A percentile compares a stretch with the other conserved stretches of the same genome.
Conservation (phyloP, 2,797 vertebrate genomes). For the Graptemys geographica region DNA sequence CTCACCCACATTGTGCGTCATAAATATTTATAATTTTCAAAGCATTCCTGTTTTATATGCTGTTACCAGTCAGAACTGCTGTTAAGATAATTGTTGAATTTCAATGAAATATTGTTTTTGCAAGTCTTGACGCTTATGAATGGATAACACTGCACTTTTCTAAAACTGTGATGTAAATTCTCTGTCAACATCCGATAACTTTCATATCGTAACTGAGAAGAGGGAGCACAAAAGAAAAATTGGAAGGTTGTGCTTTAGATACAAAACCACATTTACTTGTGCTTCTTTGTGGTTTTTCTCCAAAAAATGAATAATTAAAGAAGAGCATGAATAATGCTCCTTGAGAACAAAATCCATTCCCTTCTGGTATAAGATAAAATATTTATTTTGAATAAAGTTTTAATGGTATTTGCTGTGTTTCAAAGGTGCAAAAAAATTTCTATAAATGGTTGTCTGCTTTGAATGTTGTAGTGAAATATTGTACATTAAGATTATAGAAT, state of each 20-base stretch:
- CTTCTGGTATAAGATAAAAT: neutral
- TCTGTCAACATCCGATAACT: neutral
- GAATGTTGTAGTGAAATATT: neutral
- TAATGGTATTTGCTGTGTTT: conserved; percentile 4
- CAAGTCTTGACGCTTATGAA: conserved; percentile 11
- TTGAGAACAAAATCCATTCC: neutral
- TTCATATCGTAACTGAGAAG: neutral
- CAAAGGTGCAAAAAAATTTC: neutral
- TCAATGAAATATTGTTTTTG: conserved; percentile 21
- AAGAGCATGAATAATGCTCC: neutral
- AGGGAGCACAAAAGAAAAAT: neutral
- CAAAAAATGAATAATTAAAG: neutral
- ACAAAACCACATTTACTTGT: neutral
- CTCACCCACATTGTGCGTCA: neutral
- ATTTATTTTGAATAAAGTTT: conserved; percentile 41
- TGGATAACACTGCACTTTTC: neutral
- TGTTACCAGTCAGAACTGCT: conserved; percentile 9
- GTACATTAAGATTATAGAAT: neutral
- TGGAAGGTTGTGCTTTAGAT: neutral
- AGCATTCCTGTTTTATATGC: neutral
- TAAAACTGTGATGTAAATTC: conserved; percentile 36
- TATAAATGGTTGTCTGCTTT: neutral
- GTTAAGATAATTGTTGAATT: conserved; percentile 13
- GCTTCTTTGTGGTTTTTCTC: neutral
- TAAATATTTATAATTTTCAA: conserved; percentile 1